Conservation (phyloP, 2,797 vertebrate genomes). For the Channallabes apus region DNA sequence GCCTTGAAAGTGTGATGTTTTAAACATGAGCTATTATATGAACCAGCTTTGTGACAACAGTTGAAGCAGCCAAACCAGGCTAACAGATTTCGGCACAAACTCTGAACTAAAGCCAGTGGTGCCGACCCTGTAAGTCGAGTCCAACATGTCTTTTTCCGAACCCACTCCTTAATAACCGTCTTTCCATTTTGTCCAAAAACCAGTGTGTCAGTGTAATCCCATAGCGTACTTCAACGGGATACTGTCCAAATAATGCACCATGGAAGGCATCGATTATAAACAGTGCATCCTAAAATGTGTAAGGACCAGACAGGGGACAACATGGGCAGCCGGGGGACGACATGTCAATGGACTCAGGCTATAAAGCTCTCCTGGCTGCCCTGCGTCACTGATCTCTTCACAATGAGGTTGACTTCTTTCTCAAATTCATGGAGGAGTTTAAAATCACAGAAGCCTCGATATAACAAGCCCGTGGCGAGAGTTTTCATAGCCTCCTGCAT, state of each 20-base stretch:
- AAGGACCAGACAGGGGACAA: neutral
- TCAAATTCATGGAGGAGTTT: slow-evolving; percentile 52
- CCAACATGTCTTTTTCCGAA: neutral
- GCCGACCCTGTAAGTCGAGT: neutral
- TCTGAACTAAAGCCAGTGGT: neutral
- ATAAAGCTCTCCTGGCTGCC: slow-evolving; percentile 18
- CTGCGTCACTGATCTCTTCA: slow-evolving; percentile 29
- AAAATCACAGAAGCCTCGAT: slow-evolving; percentile 51
- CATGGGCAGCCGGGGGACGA: neutral
- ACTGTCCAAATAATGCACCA: neutral
- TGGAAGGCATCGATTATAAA: neutral
- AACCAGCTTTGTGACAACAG: neutral
- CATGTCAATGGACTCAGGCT: slow-evolving; percentile 7
- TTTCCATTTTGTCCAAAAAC: slow-evolving; percentile 1
- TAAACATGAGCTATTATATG: neutral
- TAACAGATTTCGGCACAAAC: neutral
- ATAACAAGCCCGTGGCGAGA: slow-evolving; percentile 42
- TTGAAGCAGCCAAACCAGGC: neutral
- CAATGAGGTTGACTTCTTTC: slow-evolving; percentile 40
- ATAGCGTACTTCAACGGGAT: neutral
- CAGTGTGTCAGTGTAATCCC: neutral
- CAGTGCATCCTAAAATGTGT: neutral
- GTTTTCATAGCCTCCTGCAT: slow-evolving; percentile 53
- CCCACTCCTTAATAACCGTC: neutral
- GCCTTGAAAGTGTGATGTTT: neutral